phyloP scores from a whole-genome alignment of 2,888 invertebrate species.

The Tridacna gigas region DNA sequence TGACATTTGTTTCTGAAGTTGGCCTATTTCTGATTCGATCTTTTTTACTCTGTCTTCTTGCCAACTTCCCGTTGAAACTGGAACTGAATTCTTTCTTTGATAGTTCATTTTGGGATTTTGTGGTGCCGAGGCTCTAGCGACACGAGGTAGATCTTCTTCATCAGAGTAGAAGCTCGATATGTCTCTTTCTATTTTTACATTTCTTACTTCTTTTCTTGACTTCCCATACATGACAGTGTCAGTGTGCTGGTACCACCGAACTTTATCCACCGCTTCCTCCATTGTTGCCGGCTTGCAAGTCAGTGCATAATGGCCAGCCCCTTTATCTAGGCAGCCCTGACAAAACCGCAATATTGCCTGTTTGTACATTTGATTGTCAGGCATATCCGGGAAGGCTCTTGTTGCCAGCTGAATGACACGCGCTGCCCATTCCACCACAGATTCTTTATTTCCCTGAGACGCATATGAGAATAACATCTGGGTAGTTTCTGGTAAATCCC shows the following conservation, averaged over 20 bases:
- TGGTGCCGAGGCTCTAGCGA: neutral
- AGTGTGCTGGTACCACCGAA: slow-evolving; percentile 3
- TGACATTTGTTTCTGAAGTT: too few relatives aligned
- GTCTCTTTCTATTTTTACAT: neutral
- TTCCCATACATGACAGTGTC: neutral
- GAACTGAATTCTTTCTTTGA: neutral
- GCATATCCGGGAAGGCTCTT: slow-evolving; percentile 4
- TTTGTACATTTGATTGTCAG: neutral
- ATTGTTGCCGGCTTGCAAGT: neutral
- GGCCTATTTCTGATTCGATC: neutral
- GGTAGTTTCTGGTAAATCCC: slow-evolving; percentile 26
- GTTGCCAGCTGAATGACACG: too few relatives aligned
- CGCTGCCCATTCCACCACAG: too few relatives aligned
- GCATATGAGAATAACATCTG: slow-evolving; percentile 22
- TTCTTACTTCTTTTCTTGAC: neutral
- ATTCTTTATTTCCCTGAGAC: neutral
- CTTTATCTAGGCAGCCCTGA: neutral
- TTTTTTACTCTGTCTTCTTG: neutral
- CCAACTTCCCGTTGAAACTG: neutral
- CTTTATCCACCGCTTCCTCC: neutral
- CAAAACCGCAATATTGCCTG: slow-evolving; percentile 3
- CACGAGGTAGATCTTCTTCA: neutral
- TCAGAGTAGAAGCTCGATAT: neutral
- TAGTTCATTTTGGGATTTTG: neutral
- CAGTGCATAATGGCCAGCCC: slow-evolving; percentile 1